Conservation (phyloP, 2,113 vertebrate genomes). For the Rhizomys pruinosus region DNA sequence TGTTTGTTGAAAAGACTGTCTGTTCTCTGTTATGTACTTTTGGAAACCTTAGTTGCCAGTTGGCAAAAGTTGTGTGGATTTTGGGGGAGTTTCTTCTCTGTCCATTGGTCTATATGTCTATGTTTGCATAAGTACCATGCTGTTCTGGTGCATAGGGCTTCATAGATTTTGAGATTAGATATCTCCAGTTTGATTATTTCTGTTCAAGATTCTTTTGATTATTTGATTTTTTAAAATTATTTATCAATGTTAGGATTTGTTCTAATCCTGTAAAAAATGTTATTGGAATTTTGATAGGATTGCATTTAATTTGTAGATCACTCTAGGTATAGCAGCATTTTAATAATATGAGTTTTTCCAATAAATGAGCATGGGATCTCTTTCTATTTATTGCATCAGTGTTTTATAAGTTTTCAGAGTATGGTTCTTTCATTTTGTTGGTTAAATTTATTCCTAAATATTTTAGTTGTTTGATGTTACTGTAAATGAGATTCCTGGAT, state of each 20-base stretch:
- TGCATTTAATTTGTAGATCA: neutral
- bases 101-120: neutral
- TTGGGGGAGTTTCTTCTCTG: neutral
- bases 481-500: conserved; percentile 1
- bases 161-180: neutral
- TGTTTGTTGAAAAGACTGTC: neutral
- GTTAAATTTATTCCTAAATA: conserved; percentile 1
- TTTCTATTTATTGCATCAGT: neutral
- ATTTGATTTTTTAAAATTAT: neutral
- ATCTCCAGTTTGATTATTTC: neutral
- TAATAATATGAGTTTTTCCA: neutral
- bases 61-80: neutral
- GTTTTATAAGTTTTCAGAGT: neutral
- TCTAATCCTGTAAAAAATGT: neutral
- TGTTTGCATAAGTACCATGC: neutral
- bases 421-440: neutral
- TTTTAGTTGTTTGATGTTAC: neutral
- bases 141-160: neutral
- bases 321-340: neutral
- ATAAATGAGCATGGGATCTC: neutral
- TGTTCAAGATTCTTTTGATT: neutral
- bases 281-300: neutral
- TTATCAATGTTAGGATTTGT: neutral
- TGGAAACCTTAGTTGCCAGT: neutral
- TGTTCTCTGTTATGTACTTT: neutral